Evolutionary conservation across 2,113 vertebrate genomes (phyloP), one percentile per base, ranked within the genome.

Genomic region (Cygnus buccinator): DNA sequence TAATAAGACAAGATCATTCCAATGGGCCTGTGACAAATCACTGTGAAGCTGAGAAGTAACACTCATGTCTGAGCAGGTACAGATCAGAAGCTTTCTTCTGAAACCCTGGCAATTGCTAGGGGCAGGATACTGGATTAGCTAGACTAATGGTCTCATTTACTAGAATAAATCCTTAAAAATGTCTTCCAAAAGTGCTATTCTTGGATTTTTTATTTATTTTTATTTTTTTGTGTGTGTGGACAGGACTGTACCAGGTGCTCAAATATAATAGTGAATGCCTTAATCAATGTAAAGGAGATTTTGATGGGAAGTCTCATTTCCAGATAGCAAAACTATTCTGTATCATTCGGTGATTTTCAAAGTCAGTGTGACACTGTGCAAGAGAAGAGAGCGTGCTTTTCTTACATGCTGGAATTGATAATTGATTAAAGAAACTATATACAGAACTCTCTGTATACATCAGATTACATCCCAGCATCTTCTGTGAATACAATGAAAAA

Each of bases 231-330:
- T 48, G 46, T 48, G 46, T 33, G 39, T 5, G 41, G 88, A 62
- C 28, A 81, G 43, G 81, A 87, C 43, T 59, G 31, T 86, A 90
- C 77, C 50, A 89, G 57, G 37, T 84, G 48, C 44, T 91, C 14
- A 76, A 68, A 66, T 68, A 75, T 39, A 90, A 89, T 10, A 25
- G 39, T 61, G 76, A 93, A 75, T 73, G 89, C 28, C 54, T 87
- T 94, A 86, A 94, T 90, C 63, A 85, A 31, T 14, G 33, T 68
- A 81, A 86, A 93, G 70, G 66, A 91, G 70, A 65, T 91, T 94
- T 93, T 72, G 80, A 93, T 54, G 73, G 62, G 25, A 94, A 93
- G 39, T 75, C 61, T 96, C 55, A 92, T 94, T 96, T 90, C 82
- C 57, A 84, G 68, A 78, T 89, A 35, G 70, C 39, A 90, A 90